Percentiles rank a stretch among this genome's conserved stretches.
phyloP scores from a whole-genome alignment of 2,797 vertebrate species.

The Chelon auratus region DNA sequence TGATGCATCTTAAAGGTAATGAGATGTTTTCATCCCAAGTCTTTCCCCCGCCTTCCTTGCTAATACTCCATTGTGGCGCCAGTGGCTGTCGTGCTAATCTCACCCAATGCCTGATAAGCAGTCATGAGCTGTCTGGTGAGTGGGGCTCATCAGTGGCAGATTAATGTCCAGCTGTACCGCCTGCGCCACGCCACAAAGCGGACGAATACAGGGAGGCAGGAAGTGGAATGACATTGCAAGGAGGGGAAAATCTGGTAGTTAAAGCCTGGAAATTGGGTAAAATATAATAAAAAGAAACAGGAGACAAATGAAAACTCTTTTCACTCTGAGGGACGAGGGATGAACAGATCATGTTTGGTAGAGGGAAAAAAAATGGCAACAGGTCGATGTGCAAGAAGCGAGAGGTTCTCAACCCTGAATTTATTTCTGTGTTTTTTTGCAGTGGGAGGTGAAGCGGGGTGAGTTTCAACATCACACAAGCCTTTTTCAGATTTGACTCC shows the following conservation, averaged over 20 bases:
- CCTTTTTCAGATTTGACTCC: constrained; percentile 47
- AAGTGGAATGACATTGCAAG: constrained; percentile 52
- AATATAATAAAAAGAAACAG: constrained; percentile 34
- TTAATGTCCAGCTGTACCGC: constrained; percentile 73
- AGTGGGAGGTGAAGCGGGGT: constrained; percentile 45
- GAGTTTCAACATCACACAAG: constrained; percentile 54
- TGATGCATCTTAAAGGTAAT: constrained; percentile 22
- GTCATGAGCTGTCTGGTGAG: constrained; percentile 57
- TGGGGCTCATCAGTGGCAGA: constrained; percentile 69
- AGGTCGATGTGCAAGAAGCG: constrained; percentile 31
- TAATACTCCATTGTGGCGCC: constrained; percentile 32
- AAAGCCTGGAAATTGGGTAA: constrained; percentile 41
- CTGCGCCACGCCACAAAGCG: constrained; percentile 39
- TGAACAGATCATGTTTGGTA: constrained; percentile 36
- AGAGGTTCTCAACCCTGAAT: constrained; percentile 66
- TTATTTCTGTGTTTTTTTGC: constrained; percentile 55
- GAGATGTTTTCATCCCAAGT: constrained; percentile 17
- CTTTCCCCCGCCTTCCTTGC: constrained; percentile 25
- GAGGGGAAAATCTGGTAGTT: constrained; percentile 42
- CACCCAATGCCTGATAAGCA: constrained; percentile 58
- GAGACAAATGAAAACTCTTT: constrained; percentile 34
- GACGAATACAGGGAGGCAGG: constrained; percentile 44
- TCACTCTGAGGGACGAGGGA: constrained; percentile 25
- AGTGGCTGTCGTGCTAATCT: constrained; percentile 58
- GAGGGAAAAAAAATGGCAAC: constrained; percentile 52